These are phyloP conservation scores for Natrix natrix DNA, from an alignment of 2,797 vertebrate species.

Conservation along the genomic window DNA sequence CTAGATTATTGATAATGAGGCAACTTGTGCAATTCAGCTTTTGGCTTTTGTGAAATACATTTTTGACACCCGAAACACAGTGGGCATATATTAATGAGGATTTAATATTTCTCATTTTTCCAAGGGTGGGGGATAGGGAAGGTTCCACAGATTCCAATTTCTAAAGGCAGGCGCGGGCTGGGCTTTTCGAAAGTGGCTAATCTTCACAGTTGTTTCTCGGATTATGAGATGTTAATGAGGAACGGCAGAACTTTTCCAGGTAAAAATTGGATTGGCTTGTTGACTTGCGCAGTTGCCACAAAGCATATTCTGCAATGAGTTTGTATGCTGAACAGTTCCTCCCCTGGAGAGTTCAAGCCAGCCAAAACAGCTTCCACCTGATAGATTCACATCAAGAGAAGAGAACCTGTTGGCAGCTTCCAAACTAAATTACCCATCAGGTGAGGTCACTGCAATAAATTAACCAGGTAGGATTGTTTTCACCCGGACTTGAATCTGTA, in stretches of 20 bases:
- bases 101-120: slow-evolving; percentile 72
- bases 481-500: background rate
- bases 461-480: background rate
- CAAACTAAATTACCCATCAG: background rate
- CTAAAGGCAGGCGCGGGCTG: slow-evolving; percentile 48
- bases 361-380: background rate
- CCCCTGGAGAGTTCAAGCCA: slow-evolving; percentile 12
- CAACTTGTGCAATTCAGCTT: slow-evolving; percentile 76
- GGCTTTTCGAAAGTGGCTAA: slow-evolving; percentile 55
- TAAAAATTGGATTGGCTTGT: slow-evolving; percentile 36
- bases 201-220: slow-evolving; percentile 67
- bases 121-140: background rate
- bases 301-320: slow-evolving; percentile 19
- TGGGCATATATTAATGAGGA: slow-evolving; percentile 75
- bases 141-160: slow-evolving; percentile 64
- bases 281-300: slow-evolving; percentile 46
- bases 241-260: slow-evolving; percentile 45
- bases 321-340: slow-evolving; percentile 25
- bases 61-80: slow-evolving; percentile 76
- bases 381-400: background rate
- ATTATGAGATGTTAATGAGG: slow-evolving; percentile 58
- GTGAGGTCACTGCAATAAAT: background rate
- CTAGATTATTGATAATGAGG: slow-evolving; percentile 89
- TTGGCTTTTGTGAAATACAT: slow-evolving; percentile 74
- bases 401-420: background rate